A percentile compares a stretch with the other conserved stretches of the same genome.
These are phyloP conservation scores for Leptura quadrifasciata DNA, from an alignment of 2,888 invertebrate genomes.

Conservation along the genomic window DNA sequence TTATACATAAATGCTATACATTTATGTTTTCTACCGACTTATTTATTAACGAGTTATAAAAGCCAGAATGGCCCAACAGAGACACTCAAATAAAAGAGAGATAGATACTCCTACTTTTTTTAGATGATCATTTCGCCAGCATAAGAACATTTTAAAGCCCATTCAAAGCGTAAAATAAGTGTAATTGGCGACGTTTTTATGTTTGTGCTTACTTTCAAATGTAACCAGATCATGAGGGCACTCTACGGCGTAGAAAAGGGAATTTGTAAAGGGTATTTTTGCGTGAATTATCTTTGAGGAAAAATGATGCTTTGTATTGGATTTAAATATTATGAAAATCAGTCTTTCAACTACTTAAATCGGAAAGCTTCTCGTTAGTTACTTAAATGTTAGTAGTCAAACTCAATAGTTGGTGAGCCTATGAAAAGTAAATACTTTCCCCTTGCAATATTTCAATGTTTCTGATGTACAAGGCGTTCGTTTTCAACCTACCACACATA, in stretches of 20 bases:
- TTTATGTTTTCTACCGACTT: conserved; percentile 41
- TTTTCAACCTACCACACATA: too few species aligned
- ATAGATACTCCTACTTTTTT: conserved; percentile 39
- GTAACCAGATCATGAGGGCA: conserved; percentile 10
- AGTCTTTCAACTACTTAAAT: too few species aligned
- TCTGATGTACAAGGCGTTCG: too few species aligned
- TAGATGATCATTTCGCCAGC: conserved; percentile 52
- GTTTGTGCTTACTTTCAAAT: conserved; percentile 39
- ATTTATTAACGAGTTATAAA: conserved; percentile 54
- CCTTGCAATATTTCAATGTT: too few species aligned
- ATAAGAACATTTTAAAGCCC: conserved; percentile 60
- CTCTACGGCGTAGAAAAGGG: neutral
- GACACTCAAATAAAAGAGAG: conserved; percentile 45
- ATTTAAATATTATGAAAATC: too few species aligned
- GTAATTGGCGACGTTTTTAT: conserved; percentile 61
- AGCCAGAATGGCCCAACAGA: conserved; percentile 38
- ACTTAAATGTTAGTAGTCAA: too few species aligned
- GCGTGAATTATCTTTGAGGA: too few species aligned
- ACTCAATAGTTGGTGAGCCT: too few species aligned
- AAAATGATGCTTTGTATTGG: too few species aligned
- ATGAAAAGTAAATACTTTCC: too few species aligned
- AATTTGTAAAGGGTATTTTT: neutral
- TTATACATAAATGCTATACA: conserved; percentile 37
- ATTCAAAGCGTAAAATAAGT: conserved; percentile 57
- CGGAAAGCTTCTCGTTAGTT: too few species aligned